These are phyloP conservation scores for Apantesis nais DNA, from an alignment of 2,888 invertebrate genomes.

Conservation along the genomic window DNA sequence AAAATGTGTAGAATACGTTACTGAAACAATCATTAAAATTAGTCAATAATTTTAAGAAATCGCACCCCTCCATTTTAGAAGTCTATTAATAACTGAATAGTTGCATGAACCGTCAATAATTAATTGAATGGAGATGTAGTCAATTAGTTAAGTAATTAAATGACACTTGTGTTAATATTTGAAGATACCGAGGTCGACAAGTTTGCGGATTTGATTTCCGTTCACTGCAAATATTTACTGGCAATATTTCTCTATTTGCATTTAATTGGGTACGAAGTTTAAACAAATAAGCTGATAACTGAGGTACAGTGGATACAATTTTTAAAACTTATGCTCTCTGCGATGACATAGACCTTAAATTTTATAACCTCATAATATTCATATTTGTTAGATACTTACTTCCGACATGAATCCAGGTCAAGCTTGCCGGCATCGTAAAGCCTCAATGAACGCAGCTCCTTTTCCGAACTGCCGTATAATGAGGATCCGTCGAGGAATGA, in stretches of 20 bases:
- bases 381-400: slow-evolving; percentile 71
- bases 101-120: background rate
- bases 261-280: background rate
- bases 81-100: background rate
- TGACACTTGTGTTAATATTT: background rate
- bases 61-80: background rate
- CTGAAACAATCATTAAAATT: background rate
- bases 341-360: background rate
- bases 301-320: background rate
- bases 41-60: background rate
- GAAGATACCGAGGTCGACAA: background rate
- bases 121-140: background rate
- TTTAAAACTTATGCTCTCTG: background rate
- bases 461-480: slow-evolving; percentile 91
- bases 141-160: slow-evolving; percentile 1
- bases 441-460: slow-evolving; percentile 88
- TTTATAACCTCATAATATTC: background rate
- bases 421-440: slow-evolving; percentile 90
- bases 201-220: background rate
- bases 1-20: background rate
- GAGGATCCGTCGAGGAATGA: slow-evolving; percentile 94
- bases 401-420: slow-evolving; percentile 87
- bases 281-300: too few relatives aligned
- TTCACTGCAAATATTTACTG: background rate
- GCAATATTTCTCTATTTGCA: slow-evolving; percentile 1